These are phyloP conservation scores for Phymorhynchus buccinoides DNA, from an alignment of 1,140 invertebrate genomes.

Conservation along the genomic window DNA sequence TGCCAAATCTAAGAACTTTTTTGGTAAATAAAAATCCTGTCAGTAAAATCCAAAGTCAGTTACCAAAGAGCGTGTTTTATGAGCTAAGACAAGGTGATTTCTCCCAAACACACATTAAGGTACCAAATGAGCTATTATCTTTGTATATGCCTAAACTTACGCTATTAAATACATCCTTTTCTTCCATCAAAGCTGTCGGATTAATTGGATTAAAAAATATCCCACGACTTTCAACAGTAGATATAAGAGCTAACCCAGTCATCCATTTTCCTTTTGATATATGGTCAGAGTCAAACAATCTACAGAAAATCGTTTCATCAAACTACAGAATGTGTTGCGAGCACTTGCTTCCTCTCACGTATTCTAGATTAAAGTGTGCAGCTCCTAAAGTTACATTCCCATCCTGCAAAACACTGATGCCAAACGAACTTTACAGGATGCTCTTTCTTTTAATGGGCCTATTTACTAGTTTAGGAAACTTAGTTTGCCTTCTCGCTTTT, in stretches of 20 bases:
- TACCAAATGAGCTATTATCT: background rate
- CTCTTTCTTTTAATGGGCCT: background rate
- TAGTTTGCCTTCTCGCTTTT: background rate
- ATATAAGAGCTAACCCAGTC: background rate
- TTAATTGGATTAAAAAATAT: background rate
- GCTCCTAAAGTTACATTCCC: background rate
- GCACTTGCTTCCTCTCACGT: background rate
- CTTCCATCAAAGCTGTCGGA: background rate
- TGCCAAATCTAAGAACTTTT: constrained; percentile 30
- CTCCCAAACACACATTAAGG: background rate
- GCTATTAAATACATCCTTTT: background rate
- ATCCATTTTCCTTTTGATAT: background rate
- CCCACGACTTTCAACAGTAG: background rate
- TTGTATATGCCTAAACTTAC: background rate
- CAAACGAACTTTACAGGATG: background rate
- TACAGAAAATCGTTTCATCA: background rate
- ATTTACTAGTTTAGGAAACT: background rate
- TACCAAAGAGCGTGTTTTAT: background rate
- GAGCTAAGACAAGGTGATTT: background rate
- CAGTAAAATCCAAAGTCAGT: background rate
- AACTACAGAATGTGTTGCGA: background rate
- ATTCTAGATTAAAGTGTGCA: background rate
- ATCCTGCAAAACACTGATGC: background rate
- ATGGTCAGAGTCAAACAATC: background rate
- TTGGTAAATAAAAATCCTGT: constrained; percentile 19